Percentiles rank a stretch among this genome's conserved stretches.
Conservation (phyloP, 2,888 invertebrate species). For the Piscicola geometra region DNA sequence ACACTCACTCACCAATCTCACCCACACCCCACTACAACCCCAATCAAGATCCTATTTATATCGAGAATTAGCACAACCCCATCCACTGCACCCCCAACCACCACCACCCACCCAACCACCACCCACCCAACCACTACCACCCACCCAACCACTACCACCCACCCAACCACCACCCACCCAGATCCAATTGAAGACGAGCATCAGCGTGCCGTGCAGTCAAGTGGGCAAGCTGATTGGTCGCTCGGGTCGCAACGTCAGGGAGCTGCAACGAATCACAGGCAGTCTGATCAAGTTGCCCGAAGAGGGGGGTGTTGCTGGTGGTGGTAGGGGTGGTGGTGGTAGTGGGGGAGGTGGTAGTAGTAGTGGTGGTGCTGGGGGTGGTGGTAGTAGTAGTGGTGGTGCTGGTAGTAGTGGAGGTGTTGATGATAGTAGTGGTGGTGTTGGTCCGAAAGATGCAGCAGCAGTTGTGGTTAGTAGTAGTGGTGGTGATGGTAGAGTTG, state of each 20-base stretch:
- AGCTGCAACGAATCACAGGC: neutral
- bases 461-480: too few species aligned
- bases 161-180: neutral
- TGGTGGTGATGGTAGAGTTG: too few species aligned
- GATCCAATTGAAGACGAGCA: neutral
- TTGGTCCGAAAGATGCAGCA: too few species aligned
- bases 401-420: neutral
- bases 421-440: neutral
- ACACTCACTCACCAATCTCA: too few species aligned
- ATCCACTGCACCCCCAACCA: too few species aligned
- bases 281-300: neutral
- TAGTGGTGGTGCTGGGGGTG: neutral
- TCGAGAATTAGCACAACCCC: too few species aligned
- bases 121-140: too few species aligned
- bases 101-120: too few species aligned
- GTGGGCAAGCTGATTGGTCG: neutral
- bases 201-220: neutral
- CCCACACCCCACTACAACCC: too few species aligned
- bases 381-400: neutral
- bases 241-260: neutral
- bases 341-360: neutral
- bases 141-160: too few species aligned
- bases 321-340: neutral
- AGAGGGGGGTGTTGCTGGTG: neutral
- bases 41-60: too few species aligned